Evolutionary conservation across 1,140 invertebrate genomes (phyloP).

Genomic region (Aphelinus atriplicis): DNA sequence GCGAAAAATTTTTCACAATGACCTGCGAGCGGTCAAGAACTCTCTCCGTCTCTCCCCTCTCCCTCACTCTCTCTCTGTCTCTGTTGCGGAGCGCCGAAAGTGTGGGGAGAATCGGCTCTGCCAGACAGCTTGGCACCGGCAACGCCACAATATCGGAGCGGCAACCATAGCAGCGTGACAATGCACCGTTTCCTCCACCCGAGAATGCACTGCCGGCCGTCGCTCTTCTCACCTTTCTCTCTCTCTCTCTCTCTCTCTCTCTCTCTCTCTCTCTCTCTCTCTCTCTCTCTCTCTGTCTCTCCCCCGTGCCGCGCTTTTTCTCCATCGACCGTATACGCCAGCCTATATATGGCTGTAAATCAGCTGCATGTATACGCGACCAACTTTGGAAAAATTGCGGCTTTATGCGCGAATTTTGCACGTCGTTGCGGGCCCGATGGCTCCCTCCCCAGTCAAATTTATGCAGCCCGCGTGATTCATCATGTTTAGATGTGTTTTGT

Average conservation of each 20-base stretch:
- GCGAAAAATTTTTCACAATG: conserved; percentile 37
- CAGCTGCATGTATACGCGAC: too few species aligned
- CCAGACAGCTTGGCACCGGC: conserved; percentile 39
- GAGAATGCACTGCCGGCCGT: too few species aligned
- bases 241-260: conserved; percentile 38
- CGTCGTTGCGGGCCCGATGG: neutral
- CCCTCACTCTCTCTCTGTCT: too few species aligned
- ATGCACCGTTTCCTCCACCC: conserved; percentile 5
- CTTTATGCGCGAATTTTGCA: conserved; percentile 16
- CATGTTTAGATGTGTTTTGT: neutral
- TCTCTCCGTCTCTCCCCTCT: neutral
- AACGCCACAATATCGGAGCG: conserved; percentile 13
- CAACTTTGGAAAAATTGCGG: neutral
- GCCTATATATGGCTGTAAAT: too few species aligned
- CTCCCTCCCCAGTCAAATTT: conserved; percentile 13
- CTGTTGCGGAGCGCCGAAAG: too few species aligned
- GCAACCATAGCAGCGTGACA: conserved; percentile 3
- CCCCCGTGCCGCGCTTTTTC: conserved; percentile 55
- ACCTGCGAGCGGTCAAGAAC: neutral
- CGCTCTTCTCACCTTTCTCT: neutral
- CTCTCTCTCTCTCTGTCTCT: conserved; percentile 38
- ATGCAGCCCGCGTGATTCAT: conserved; percentile 2
- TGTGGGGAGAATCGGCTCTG: too few species aligned
- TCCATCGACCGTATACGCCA: too few species aligned
- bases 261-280: conserved; percentile 11